phyloP scores from a whole-genome alignment of 2,888 invertebrate genomes.

The Dynastes maya region DNA sequence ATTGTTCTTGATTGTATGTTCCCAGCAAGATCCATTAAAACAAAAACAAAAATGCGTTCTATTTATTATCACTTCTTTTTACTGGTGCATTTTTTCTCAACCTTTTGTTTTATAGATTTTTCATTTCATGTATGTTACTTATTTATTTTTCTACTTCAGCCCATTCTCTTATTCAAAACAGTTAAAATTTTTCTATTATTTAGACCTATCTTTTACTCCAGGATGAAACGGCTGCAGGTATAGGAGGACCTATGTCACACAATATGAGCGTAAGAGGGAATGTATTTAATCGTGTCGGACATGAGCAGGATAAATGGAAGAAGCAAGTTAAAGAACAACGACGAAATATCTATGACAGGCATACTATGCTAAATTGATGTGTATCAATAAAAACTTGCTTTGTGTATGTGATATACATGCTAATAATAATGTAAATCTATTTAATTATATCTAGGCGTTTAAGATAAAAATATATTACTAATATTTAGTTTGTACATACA shows the following conservation, averaged over 20 bases:
- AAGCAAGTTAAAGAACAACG: constrained; percentile 96
- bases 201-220: constrained; percentile 63
- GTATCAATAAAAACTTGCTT: constrained; percentile 62
- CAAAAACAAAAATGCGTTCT: neutral
- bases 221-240: constrained; percentile 77
- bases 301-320: constrained; percentile 98
- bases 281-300: constrained; percentile 94
- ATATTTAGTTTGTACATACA: constrained; percentile 9
- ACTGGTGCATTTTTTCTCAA: neutral
- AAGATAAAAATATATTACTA: constrained; percentile 3
- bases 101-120: constrained; percentile 2
- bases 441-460: neutral
- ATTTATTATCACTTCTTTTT: neutral
- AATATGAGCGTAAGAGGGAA: constrained; percentile 85
- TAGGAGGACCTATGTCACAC: constrained; percentile 79
- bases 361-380: constrained; percentile 95
- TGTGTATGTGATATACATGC: constrained; percentile 5
- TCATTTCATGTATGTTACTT: constrained; percentile 20
- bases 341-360: constrained; percentile 96
- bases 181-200: constrained; percentile 51
- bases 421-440: constrained; percentile 6
- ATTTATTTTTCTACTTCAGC: constrained; percentile 10
- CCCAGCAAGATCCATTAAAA: neutral
- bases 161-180: constrained; percentile 23
- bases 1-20: constrained; percentile 1